A percentile compares a stretch with the other conserved stretches of the same genome.
These are phyloP conservation scores for Phaethornis superciliosus DNA, from an alignment of 2,113 vertebrate genomes.

Conservation along the genomic window DNA sequence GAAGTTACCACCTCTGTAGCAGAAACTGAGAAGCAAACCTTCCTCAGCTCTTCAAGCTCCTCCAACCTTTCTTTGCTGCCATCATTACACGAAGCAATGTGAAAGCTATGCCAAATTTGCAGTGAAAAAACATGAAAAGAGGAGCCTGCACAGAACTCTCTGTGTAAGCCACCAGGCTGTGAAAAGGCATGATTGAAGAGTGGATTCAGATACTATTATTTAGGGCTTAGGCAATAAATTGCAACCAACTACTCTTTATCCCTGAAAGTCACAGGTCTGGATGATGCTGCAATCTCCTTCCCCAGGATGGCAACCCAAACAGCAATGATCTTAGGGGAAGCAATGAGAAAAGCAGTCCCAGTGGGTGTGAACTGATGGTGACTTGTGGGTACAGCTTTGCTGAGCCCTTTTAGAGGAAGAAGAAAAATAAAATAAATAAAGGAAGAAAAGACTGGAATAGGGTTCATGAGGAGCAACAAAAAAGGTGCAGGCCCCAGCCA, in stretches of 20 bases:
- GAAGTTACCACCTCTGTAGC: not conserved
- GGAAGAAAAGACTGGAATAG: not conserved
- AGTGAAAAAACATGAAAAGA: not conserved
- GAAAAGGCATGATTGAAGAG: not conserved
- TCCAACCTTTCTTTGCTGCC: not conserved
- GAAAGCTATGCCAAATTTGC: not conserved
- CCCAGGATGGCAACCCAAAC: not conserved
- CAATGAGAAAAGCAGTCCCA: not conserved
- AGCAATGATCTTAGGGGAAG: not conserved
- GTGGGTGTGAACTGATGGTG: not conserved
- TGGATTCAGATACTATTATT: not conserved
- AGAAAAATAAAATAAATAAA: not conserved
- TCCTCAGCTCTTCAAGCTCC: not conserved
- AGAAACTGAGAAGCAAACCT: not conserved
- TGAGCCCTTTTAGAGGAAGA: not conserved
- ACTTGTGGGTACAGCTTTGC: not conserved
- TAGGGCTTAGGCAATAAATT: not conserved
- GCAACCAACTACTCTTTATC: not conserved
- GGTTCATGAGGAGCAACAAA: not conserved
- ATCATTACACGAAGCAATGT: fast-evolving
- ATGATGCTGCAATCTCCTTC: not conserved
- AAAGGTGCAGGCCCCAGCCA: not conserved
- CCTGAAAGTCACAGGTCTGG: not conserved
- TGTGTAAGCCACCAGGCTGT: not conserved
- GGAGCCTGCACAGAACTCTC: not conserved